These are phyloP conservation scores for Aselliscus stoliczkanus DNA, from an alignment of 2,797 vertebrate genomes.

Conservation along the genomic window DNA sequence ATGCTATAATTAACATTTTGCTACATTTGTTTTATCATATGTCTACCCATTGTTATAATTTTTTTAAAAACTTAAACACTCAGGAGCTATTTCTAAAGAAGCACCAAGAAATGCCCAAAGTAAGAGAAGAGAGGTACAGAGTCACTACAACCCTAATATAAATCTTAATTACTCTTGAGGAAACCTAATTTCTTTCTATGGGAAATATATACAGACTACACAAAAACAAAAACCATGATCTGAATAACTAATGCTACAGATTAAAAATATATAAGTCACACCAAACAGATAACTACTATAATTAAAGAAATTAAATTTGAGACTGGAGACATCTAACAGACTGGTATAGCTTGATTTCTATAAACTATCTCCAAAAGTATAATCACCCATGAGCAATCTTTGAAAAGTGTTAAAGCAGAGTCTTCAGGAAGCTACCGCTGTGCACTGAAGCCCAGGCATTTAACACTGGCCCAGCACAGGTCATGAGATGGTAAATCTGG, in stretches of 20 bases:
- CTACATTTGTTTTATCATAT: not conserved
- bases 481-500: not conserved
- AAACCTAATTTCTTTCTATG: not conserved
- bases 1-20: constrained; percentile 23
- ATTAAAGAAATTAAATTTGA: constrained; percentile 20
- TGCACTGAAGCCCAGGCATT: not conserved
- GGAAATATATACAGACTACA: not conserved
- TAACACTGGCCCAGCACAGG: not conserved
- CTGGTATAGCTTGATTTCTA: not conserved
- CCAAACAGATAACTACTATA: not conserved
- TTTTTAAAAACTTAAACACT: not conserved
- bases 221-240: not conserved
- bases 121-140: not conserved
- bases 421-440: not conserved
- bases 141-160: not conserved
- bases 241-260: not conserved
- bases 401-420: not conserved
- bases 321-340: not conserved
- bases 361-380: not conserved
- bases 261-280: constrained; percentile 4
- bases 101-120: not conserved
- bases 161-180: not conserved
- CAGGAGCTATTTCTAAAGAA: constrained; percentile 37
- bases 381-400: not conserved
- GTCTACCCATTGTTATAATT: not conserved